A percentile compares a stretch with the other conserved stretches of the same genome.
phyloP scores from a whole-genome alignment of 2,113 vertebrate genomes.

The Ifrita kowaldi region DNA sequence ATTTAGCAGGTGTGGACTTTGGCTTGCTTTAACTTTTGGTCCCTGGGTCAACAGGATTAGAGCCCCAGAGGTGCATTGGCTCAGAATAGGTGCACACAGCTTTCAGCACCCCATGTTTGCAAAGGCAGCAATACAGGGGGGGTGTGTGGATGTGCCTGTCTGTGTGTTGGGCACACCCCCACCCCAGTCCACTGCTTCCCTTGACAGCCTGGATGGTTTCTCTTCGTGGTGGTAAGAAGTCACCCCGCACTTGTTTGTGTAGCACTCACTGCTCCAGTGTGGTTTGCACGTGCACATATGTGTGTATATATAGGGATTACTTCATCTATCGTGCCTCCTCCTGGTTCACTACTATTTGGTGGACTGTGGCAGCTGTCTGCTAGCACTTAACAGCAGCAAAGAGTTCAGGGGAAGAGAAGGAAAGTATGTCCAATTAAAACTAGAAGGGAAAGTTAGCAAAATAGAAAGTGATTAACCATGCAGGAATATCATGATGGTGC shows the following conservation, averaged over 20 bases:
- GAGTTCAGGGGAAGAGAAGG: background rate
- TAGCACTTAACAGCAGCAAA: background rate
- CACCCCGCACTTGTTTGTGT: background rate
- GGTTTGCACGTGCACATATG: background rate
- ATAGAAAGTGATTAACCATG: background rate
- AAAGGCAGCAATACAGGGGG: rapidly evolving
- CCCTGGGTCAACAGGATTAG: background rate
- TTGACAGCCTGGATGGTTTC: background rate
- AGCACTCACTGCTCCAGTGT: background rate
- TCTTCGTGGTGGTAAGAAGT: background rate
- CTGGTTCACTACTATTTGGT: background rate
- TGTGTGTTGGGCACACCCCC: background rate
- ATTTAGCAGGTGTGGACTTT: background rate
- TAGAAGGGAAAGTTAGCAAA: background rate
- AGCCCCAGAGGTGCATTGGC: background rate
- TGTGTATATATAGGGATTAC: background rate
- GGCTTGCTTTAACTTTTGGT: background rate
- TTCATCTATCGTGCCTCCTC: background rate
- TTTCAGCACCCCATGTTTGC: background rate
- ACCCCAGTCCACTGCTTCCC: background rate
- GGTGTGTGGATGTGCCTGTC: background rate
- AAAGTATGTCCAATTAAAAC: background rate
- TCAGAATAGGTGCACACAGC: background rate
- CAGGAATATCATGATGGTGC: background rate
- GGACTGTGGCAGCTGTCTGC: background rate